A percentile compares a stretch with the other conserved stretches of the same genome.
phyloP scores from a whole-genome alignment of 2,888 invertebrate genomes.

The Pachymerium ferrugineum region DNA sequence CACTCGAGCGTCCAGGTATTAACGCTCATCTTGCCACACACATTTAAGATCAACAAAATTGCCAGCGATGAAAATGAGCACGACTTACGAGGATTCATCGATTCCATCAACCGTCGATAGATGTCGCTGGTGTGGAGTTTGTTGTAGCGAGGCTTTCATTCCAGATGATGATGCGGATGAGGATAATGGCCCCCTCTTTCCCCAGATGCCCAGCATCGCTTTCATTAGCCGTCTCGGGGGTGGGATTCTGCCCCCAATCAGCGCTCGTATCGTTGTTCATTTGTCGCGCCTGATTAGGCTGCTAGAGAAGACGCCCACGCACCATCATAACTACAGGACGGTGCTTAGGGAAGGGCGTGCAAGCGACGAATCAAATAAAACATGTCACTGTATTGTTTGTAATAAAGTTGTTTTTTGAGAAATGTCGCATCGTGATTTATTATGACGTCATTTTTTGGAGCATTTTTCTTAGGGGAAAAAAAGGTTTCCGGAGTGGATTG shows the following conservation, averaged over 20 bases:
- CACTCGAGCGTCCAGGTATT: neutral
- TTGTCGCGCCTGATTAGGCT: neutral
- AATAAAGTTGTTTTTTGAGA: neutral
- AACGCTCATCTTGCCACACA: no score
- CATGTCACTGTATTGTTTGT: neutral
- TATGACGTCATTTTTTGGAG: no score
- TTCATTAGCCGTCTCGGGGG: neutral
- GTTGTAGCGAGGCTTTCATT: neutral
- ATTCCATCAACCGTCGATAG: neutral
- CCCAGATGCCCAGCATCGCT: neutral
- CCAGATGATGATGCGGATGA: neutral
- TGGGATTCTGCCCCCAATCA: neutral
- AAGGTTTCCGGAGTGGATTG: no score
- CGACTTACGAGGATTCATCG: no score
- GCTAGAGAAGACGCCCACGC: neutral
- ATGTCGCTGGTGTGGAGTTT: neutral
- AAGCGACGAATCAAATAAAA: neutral
- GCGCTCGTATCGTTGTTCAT: neutral
- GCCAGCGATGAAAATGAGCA: neutral
- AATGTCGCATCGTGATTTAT: neutral
- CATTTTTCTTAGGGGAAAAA: no score
- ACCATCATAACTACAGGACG: neutral
- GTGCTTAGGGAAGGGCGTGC: neutral
- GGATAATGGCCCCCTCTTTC: neutral
- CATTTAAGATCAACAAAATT: neutral